phyloP scores from a whole-genome alignment of 1,140 invertebrate genomes.

The Cotesia glomerata region DNA sequence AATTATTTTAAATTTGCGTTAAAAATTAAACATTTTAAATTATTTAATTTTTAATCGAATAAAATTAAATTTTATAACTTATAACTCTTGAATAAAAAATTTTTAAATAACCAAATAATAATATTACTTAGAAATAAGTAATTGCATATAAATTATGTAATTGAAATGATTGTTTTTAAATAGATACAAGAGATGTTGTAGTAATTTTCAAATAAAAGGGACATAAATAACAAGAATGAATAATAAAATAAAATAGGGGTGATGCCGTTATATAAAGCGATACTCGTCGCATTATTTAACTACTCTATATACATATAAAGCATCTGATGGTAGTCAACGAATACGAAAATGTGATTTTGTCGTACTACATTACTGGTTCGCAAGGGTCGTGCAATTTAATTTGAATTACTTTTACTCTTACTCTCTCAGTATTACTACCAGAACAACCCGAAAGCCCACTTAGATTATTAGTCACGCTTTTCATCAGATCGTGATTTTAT shows the following conservation, averaged over 20 bases:
- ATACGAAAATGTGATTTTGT: conserved; percentile 44
- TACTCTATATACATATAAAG: conserved; percentile 8
- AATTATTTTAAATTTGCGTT: too few species aligned
- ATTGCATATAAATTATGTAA: not conserved
- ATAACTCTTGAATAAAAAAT: too few species aligned
- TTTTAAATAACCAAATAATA: too few species aligned
- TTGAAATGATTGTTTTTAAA: not conserved
- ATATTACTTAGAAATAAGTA: too few species aligned
- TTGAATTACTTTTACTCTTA: conserved; percentile 38
- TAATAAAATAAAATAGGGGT: conserved; percentile 1
- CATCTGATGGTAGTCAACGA: conserved; percentile 25
- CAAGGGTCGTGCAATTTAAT: conserved; percentile 37
- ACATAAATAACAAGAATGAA: not conserved
- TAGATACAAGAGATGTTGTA: not conserved
- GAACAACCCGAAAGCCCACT: conserved; percentile 39
- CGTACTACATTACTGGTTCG: not conserved
- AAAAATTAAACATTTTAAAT: too few species aligned
- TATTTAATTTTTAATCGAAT: too few species aligned
- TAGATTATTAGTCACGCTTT: conserved; percentile 58
- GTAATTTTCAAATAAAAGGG: conserved; percentile 8
- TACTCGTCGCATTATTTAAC: not conserved
- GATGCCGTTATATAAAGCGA: not conserved
- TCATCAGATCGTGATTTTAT: conserved; percentile 54
- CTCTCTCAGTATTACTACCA: not conserved
- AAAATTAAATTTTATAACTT: too few species aligned